phyloP scores from a whole-genome alignment of 2,113 vertebrate genomes.

The Perca schrenkii region DNA sequence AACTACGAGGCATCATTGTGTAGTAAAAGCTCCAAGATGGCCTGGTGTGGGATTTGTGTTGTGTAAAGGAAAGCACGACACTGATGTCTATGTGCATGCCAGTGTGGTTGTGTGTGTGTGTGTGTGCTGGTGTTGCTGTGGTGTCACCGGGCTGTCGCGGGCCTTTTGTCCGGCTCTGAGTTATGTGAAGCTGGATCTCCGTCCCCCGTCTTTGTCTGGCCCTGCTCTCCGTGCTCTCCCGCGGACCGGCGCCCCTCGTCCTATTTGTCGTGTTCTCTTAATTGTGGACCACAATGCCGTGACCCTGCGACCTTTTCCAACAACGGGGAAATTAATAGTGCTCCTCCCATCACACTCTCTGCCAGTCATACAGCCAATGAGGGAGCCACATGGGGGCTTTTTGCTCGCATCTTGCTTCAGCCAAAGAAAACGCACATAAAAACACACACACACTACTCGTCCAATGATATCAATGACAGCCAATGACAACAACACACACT shows the following conservation, averaged over 20 bases:
- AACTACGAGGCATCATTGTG: neutral
- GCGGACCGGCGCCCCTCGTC: slow-evolving; percentile 69
- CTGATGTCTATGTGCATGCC: slow-evolving; percentile 52
- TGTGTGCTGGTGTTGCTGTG: slow-evolving; percentile 69
- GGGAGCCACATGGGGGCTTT: slow-evolving; percentile 41
- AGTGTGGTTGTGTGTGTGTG: slow-evolving; percentile 33
- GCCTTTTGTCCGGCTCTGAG: slow-evolving; percentile 78
- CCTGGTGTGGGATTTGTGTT: slow-evolving; percentile 20
- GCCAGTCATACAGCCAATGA: slow-evolving; percentile 71
- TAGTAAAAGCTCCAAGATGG: slow-evolving; percentile 4
- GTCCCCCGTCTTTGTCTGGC: slow-evolving; percentile 77
- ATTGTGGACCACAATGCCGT: slow-evolving; percentile 78
- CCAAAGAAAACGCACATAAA: slow-evolving; percentile 28
- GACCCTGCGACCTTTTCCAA: slow-evolving; percentile 78
- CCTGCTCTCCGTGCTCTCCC: slow-evolving; percentile 75
- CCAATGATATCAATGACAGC: slow-evolving; percentile 65
- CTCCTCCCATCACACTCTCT: slow-evolving; percentile 68
- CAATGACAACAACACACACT: slow-evolving; percentile 45
- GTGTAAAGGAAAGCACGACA: neutral
- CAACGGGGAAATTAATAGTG: slow-evolving; percentile 79
- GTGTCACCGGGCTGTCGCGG: slow-evolving; percentile 70
- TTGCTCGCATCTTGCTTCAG: slow-evolving; percentile 34
- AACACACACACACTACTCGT: slow-evolving; percentile 34
- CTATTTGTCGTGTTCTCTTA: slow-evolving; percentile 83
- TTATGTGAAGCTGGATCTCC: slow-evolving; percentile 82